Evolutionary conservation across 1,140 invertebrate species (phyloP).

Genomic region (Micrasema minimum): DNA sequence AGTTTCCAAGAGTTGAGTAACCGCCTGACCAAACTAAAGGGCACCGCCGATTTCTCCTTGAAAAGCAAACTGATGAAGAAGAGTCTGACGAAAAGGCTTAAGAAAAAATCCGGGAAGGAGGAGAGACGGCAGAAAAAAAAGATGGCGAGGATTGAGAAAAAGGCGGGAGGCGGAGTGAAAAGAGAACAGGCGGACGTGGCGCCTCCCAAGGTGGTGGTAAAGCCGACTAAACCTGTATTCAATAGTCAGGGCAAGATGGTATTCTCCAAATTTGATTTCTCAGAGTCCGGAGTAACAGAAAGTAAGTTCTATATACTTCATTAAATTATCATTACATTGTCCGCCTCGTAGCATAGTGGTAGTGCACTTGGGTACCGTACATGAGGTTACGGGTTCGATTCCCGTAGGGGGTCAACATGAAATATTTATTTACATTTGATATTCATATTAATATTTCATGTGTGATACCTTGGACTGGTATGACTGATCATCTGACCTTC

Average conservation of each 20-base stretch:
- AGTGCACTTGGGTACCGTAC: too few species aligned
- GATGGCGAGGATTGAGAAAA: constrained; percentile 36
- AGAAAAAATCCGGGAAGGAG: constrained; percentile 47
- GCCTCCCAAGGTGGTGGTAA: constrained; percentile 55
- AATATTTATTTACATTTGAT: too few species aligned
- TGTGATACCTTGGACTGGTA: too few species aligned
- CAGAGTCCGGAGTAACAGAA: constrained; percentile 66
- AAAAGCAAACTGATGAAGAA: constrained; percentile 53
- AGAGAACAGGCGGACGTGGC: constrained; percentile 26
- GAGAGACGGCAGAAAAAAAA: constrained; percentile 45
- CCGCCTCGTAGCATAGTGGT: too few species aligned
- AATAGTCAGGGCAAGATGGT: constrained; percentile 84
- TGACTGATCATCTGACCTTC: too few species aligned
- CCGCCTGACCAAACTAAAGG: constrained; percentile 43
- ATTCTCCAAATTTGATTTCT: constrained; percentile 87
- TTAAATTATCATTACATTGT: too few species aligned
- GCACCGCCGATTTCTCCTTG: constrained; percentile 46
- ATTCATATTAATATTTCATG: too few species aligned
- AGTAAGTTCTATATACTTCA: too few species aligned
- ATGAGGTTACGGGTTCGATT: too few species aligned
- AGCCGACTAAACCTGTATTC: constrained; percentile 74
- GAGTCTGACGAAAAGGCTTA: constrained; percentile 42
- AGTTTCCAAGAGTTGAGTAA: constrained; percentile 49
- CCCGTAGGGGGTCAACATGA: too few species aligned
- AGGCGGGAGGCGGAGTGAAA: not conserved